Base-by-base conservation (phyloP, 1,140 invertebrate genomes). In the Muscidifurax raptorellus region DNA sequence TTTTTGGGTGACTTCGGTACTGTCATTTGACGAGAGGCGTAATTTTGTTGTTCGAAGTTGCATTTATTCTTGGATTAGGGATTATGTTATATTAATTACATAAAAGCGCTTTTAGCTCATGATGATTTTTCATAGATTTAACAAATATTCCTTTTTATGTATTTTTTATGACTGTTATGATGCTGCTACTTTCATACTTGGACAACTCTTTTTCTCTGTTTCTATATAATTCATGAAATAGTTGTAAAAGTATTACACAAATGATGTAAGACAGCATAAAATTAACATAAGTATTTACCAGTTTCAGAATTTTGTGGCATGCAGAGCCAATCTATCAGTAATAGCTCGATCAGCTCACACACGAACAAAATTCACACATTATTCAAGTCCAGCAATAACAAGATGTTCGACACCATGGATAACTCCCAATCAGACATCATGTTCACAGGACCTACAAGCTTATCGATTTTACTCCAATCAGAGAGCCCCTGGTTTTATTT, bases 401-500 rank as follows among this genome's bases (percentile, higher is more conserved):
- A 40, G 40, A 82, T 86, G 69, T 85, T 44, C 27, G 4, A 64
- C 79, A 76, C 64, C 81, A 12, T 79, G 77, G 52, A n/a, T 81
- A 76, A 64, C 82, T 40, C 2, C 6, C 44, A 79, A 66, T 74
- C 36, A 22, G 71, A 67, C 40, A 7, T 64, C n/a, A 30, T 78
- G 3, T 66, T 47, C 44, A 74, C 36, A 80, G 72, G 25, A 52
- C 80, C 18, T 59, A 59, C 27, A 86, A 74, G 44, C 27, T 90
- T 80, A 85, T 83, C 89, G 92, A 83, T 88, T 80, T 13, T 95
- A 94, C 88, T 94, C 94, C 28, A 92, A 92, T 84, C 91, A 92
- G 52, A 91, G 92, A 77, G 91, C 91, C 77, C 94, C 94, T 27
- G 94, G 94, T 44, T 99, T 99, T 91, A 95, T 99, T 86, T 96